Evolutionary conservation across 2,113 vertebrate genomes (phyloP).

Genomic region (Limnothrissa miodon): DNA sequence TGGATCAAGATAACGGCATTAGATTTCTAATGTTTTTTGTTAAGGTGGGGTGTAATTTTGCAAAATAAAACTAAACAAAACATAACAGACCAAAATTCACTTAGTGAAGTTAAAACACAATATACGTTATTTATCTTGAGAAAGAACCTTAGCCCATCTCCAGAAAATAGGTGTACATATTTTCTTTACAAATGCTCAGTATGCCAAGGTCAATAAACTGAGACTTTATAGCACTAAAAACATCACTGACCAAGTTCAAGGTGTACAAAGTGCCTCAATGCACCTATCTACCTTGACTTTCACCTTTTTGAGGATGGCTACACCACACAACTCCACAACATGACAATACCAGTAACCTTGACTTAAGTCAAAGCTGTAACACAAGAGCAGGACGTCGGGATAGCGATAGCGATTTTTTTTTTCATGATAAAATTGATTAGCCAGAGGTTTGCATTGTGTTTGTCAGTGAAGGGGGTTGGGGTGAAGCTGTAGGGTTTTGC

Average conservation of each 20-base stretch:
- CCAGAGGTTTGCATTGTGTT: constrained; percentile 53
- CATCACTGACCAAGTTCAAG: neutral
- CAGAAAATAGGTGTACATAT: neutral
- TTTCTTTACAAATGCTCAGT: neutral
- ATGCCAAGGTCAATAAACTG: neutral
- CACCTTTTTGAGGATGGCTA: neutral
- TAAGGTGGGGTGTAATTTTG: neutral
- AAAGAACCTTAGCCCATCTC: neutral
- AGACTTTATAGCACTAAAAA: neutral
- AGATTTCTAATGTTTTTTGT: neutral
- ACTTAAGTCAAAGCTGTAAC: neutral
- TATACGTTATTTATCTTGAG: neutral
- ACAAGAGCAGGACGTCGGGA: neutral
- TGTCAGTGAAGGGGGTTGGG: constrained; percentile 19
- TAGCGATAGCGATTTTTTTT: constrained; percentile 38
- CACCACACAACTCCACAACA: neutral
- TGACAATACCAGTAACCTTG: neutral
- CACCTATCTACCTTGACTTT: neutral
- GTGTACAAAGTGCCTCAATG: neutral
- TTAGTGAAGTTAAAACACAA: neutral
- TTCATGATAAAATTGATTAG: constrained; percentile 51
- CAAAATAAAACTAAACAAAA: neutral
- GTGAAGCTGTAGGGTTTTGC: neutral
- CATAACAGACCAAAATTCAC: neutral
- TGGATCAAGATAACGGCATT: neutral